Evolutionary conservation across 1,140 invertebrate genomes (phyloP).

Genomic region (Drosophila lacteicornis): DNA sequence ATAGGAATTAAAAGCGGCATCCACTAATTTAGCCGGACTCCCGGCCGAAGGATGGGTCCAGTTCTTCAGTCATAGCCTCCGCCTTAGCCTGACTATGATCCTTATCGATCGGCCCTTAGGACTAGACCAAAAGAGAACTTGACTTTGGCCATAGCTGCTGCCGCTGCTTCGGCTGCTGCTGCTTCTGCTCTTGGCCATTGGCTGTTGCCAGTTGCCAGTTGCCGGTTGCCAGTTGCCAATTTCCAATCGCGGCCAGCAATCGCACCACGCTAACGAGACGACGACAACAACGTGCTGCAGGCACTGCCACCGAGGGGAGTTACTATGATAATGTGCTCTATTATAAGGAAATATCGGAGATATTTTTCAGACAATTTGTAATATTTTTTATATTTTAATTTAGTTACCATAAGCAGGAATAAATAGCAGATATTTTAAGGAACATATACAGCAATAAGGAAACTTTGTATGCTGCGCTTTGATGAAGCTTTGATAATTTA

Average conservation of each 20-base stretch:
- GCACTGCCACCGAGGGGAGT: conserved; percentile 58
- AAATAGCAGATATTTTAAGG: too few species aligned
- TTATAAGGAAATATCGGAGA: not conserved
- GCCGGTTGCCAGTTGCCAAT: conserved; percentile 73
- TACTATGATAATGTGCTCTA: not conserved
- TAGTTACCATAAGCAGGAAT: not conserved
- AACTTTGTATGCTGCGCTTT: too few species aligned
- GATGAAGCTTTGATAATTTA: too few species aligned
- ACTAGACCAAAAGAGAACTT: conserved; percentile 69
- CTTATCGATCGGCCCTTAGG: conserved; percentile 80
- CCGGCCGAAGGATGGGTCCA: conserved; percentile 21
- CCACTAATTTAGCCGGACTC: conserved; percentile 73
- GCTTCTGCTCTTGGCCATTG: conserved; percentile 50
- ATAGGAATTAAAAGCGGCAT: conserved; percentile 82
- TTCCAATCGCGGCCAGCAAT: conserved; percentile 76
- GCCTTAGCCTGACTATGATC: conserved; percentile 56
- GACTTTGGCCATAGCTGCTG: conserved; percentile 34
- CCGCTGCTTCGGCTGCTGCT: conserved; percentile 15
- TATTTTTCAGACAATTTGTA: not conserved
- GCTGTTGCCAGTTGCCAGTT: conserved; percentile 38
- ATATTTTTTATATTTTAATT: not conserved
- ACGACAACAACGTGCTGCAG: conserved; percentile 78
- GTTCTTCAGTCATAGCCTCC: conserved; percentile 13
- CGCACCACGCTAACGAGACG: conserved; percentile 79
- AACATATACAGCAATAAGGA: too few species aligned